Evolutionary conservation across 1,140 invertebrate species (phyloP), one percentile per base, ranked within the genome.

Genomic region (Drosophila punjabiensis): DNA sequence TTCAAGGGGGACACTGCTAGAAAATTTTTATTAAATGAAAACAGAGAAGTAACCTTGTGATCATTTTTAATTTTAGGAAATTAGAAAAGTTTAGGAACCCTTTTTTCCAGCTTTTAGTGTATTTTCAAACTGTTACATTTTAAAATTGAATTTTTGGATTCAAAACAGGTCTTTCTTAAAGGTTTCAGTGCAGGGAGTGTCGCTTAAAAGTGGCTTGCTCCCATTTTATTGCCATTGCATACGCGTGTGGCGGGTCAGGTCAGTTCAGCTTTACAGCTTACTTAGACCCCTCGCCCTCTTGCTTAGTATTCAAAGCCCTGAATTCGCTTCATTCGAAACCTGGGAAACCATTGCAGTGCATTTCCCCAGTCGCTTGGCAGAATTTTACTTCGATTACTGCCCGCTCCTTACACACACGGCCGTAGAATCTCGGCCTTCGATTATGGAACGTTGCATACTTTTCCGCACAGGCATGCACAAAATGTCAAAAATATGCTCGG

Each of bases 361-460:
- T 61, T 43, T 37, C 11, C 47, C 24, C 16, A 62, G 37, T 62
- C 55, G 73, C 47, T 64, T 58, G 37, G 16, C n/a, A 47, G 50
- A 14, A 56, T 30, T 56, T 65, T 41, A 45, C 16, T 50, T 43
- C 11, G 37, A 53, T 70, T 64, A 28, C 14, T 4, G 33, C 18
- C 28, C 45, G 24, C 59, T 62, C 28, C 43, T 78, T 60, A 52
- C 32, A 50, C 45, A 59, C 43, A 48, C 24, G 14, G 39, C 48
- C 32, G 18, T 28, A 55, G 45, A 82, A 89, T 85, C 86, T 70
- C 66, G 55, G 68, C 62, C 55, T 82, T 76, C 75, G 81, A 89
- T 89, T 89, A 69, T 81, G 60, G 56, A 68, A 64, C 66, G 59
- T 64, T 60, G 79, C 82, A 76, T 79, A 85, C 81, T 89, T 84